These are phyloP conservation scores for Danionella cerebrum DNA, from an alignment of 2,113 vertebrate species.

Conservation along the genomic window DNA sequence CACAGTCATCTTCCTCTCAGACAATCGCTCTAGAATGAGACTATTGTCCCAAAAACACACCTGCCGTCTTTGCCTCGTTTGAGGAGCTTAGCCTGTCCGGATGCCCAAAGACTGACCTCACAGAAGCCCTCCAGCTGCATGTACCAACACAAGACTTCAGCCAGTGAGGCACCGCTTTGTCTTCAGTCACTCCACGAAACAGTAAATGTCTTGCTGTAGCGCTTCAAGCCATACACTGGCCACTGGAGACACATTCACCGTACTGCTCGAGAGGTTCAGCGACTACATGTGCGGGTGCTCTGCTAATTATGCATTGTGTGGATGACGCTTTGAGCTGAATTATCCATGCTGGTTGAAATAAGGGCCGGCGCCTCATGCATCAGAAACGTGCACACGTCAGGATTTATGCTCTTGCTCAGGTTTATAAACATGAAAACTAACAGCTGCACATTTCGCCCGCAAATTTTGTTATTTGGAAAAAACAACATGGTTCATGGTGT, in stretches of 20 bases:
- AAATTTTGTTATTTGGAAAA: too few species aligned
- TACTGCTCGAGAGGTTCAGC: constrained; percentile 46
- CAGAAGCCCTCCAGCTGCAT: neutral
- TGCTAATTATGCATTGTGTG: constrained; percentile 63
- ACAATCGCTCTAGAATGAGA: neutral
- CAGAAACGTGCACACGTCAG: too few species aligned
- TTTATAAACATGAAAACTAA: too few species aligned
- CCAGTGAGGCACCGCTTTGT: neutral
- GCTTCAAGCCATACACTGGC: constrained; percentile 17
- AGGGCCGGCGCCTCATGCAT: too few species aligned
- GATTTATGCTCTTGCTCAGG: too few species aligned
- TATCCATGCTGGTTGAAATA: constrained; percentile 42
- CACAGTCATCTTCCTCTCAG: neutral
- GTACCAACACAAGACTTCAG: neutral
- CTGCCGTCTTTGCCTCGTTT: neutral
- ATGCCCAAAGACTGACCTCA: neutral
- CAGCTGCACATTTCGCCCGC: too few species aligned
- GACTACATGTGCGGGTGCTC: constrained; percentile 58
- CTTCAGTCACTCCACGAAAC: neutral
- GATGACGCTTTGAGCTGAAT: constrained; percentile 59
- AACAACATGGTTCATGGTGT: too few species aligned
- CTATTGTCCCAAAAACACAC: neutral
- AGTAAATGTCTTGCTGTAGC: constrained; percentile 9
- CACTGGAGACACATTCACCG: constrained; percentile 28
- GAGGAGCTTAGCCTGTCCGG: neutral